These are phyloP conservation scores for Leucophenga montana DNA, from an alignment of 2,888 invertebrate species.

Conservation along the genomic window DNA sequence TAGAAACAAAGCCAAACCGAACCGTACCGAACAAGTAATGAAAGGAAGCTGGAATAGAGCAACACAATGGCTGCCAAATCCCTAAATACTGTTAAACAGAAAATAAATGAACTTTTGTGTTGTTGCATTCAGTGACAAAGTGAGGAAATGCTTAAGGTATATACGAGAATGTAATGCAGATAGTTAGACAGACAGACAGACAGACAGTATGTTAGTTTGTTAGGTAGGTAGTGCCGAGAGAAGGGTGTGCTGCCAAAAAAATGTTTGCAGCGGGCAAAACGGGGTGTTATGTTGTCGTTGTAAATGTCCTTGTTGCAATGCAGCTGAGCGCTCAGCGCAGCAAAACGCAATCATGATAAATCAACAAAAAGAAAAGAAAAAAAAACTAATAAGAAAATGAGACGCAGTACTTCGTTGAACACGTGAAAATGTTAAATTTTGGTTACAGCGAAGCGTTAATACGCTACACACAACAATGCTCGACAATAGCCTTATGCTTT, in stretches of 20 bases:
- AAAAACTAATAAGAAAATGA: no score
- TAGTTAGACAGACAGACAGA: neutral
- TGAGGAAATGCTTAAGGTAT: neutral
- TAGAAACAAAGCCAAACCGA: slow-evolving; percentile 6
- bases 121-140: slow-evolving; percentile 24
- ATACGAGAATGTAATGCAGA: neutral
- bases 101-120: slow-evolving; percentile 59
- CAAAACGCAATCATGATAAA: no score
- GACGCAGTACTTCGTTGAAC: no score
- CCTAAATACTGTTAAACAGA: slow-evolving; percentile 66
- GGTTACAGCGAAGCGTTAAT: no score
- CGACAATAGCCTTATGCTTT: no score
- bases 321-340: no score
- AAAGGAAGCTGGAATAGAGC: slow-evolving; percentile 54
- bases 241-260: neutral
- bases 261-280: no score
- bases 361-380: no score
- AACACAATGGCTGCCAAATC: slow-evolving; percentile 50
- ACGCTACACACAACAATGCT: no score
- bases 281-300: neutral
- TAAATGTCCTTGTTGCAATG: neutral
- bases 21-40: neutral
- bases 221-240: neutral
- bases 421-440: no score
- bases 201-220: neutral